phyloP scores from a whole-genome alignment of 2,888 invertebrate genomes.

The Oeneis ivallda region DNA sequence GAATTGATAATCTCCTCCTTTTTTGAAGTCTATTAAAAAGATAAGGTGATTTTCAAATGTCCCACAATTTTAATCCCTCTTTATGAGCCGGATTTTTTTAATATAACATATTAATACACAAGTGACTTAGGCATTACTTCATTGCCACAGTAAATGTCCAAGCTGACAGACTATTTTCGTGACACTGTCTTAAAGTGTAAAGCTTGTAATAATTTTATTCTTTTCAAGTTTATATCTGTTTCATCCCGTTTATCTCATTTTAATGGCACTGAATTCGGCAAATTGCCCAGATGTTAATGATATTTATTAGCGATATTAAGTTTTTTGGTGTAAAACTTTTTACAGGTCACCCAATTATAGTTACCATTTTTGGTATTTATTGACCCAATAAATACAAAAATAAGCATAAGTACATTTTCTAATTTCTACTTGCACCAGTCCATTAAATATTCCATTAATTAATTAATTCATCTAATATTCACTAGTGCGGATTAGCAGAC shows the following conservation, averaged over 20 bases:
- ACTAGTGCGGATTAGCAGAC: too few species aligned
- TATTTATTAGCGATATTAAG: not conserved
- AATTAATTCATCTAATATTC: too few species aligned
- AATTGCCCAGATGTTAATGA: constrained; percentile 1
- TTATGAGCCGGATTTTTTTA: constrained; percentile 12
- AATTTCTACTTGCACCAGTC: too few species aligned
- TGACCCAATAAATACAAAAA: too few species aligned
- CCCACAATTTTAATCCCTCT: constrained; percentile 6
- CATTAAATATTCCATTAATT: too few species aligned
- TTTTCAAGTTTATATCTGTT: constrained; percentile 16
- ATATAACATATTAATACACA: constrained; percentile 7
- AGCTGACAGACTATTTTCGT: constrained; percentile 18
- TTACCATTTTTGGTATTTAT: not conserved
- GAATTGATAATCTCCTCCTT: too few species aligned
- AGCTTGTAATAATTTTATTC: constrained; percentile 14
- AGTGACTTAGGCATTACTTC: not conserved
- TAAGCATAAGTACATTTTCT: too few species aligned
- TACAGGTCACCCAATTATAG: constrained; percentile 1
- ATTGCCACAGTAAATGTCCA: constrained; percentile 17
- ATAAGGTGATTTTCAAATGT: constrained; percentile 1
- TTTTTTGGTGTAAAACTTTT: not conserved
- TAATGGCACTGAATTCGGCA: constrained; percentile 21
- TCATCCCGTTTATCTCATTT: constrained; percentile 13
- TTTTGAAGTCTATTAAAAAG: too few species aligned
- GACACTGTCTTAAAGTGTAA: not conserved